These are phyloP conservation scores for Drosophila malerkotliana DNA, from an alignment of 1,140 invertebrate species.

Conservation along the genomic window DNA sequence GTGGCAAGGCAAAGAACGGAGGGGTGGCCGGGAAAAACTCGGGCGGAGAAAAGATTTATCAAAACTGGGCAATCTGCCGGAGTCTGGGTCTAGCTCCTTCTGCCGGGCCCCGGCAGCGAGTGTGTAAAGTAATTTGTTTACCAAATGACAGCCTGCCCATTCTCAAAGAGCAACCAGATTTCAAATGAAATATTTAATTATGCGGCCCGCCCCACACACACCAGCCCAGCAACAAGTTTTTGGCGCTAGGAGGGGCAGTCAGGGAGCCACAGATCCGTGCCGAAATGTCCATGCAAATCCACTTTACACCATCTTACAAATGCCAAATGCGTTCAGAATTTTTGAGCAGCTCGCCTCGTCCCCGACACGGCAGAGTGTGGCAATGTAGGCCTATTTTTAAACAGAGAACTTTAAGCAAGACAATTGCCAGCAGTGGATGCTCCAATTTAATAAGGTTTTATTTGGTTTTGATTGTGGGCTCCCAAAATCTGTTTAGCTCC, in stretches of 20 bases:
- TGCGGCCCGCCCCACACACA: constrained; percentile 21
- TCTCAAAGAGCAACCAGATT: constrained; percentile 22
- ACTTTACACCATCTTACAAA: constrained; percentile 50
- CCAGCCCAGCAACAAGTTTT: constrained; percentile 46
- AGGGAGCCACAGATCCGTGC: not conserved
- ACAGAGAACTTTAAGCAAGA: not conserved
- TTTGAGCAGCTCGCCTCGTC: constrained; percentile 13
- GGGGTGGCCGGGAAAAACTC: not conserved
- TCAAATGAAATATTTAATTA: constrained; percentile 63
- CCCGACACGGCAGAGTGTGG: not conserved
- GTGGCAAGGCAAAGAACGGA: not conserved
- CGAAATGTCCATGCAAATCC: constrained; percentile 47
- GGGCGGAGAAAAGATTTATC: constrained; percentile 58
- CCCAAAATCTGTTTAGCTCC: not conserved
- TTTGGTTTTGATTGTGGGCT: constrained; percentile 1
- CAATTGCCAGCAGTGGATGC: not conserved
- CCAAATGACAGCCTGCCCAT: constrained; percentile 51
- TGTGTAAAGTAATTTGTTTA: constrained; percentile 66
- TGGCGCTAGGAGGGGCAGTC: not conserved
- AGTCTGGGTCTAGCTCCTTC: constrained; percentile 23
- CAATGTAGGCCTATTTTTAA: constrained; percentile 30
- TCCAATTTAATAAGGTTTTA: constrained; percentile 3
- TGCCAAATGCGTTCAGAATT: constrained; percentile 46
- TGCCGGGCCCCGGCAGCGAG: constrained; percentile 16
- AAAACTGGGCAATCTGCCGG: constrained; percentile 70